Percentiles rank a stretch among this genome's conserved stretches.
phyloP scores from a whole-genome alignment of 1,140 invertebrate genomes.

The Popillia japonica region DNA sequence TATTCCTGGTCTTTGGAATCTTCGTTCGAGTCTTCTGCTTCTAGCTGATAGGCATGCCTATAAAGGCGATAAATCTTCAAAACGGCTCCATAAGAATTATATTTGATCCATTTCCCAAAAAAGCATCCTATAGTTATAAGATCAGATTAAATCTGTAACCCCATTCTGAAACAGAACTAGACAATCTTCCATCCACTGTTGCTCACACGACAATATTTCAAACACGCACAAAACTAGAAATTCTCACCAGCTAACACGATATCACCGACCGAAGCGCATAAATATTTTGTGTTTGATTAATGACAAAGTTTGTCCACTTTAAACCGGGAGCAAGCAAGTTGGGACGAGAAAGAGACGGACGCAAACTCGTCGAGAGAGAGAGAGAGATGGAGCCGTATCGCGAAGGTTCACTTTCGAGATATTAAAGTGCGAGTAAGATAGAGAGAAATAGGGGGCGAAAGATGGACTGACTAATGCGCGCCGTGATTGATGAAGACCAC shows the following conservation, averaged over 20 bases:
- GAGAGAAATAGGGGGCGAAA: conserved; percentile 38
- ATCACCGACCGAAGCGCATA: conserved; percentile 45
- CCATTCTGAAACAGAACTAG: not conserved
- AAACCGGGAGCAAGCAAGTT: conserved; percentile 35
- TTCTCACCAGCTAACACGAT: conserved; percentile 39
- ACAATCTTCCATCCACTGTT: not conserved
- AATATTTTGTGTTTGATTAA: conserved; percentile 56
- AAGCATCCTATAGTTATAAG: not conserved
- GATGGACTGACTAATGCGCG: conserved; percentile 53
- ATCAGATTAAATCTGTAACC: not conserved
- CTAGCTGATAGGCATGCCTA: too few species aligned
- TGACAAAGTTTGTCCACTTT: conserved; percentile 48
- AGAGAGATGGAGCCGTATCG: not conserved
- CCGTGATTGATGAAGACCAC: conserved; percentile 59
- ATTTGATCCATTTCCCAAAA: not conserved
- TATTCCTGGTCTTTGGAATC: too few species aligned
- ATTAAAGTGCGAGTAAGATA: conserved; percentile 36
- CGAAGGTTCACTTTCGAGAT: not conserved
- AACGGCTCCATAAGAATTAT: too few species aligned
- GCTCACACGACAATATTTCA: not conserved
- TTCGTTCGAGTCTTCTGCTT: too few species aligned
- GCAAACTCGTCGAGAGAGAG: not conserved
- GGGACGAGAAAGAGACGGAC: conserved; percentile 17
- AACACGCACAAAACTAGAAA: conserved; percentile 7
- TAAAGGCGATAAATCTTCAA: too few species aligned